phyloP scores from a whole-genome alignment of 2,113 vertebrate genomes.

The Colossoma macropomum region DNA sequence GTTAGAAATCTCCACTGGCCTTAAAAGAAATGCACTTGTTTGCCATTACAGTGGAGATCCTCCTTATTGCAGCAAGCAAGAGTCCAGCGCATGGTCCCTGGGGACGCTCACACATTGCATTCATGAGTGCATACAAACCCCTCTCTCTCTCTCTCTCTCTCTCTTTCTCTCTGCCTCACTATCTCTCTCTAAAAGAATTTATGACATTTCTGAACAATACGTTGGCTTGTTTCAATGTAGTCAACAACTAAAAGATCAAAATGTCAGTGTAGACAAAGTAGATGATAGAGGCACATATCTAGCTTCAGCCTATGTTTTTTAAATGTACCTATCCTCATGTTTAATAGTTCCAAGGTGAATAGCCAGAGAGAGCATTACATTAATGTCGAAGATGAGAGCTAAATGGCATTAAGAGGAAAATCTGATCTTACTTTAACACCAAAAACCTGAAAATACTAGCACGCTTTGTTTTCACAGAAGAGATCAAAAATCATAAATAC shows the following conservation, averaged over 20 bases:
- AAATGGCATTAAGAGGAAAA: not conserved
- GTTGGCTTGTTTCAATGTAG: not conserved
- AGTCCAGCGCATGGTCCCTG: constrained; percentile 62
- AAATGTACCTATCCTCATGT: not conserved
- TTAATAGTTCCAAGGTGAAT: not conserved
- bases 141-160: not conserved
- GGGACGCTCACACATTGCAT: constrained; percentile 50
- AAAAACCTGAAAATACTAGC: constrained; percentile 56
- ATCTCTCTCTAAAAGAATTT: constrained; percentile 49
- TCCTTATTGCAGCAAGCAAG: constrained; percentile 59
- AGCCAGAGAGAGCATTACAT: not conserved
- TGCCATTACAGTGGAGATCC: constrained; percentile 77
- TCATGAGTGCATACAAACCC: constrained; percentile 29
- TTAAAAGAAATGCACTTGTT: constrained; percentile 81
- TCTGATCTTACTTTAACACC: constrained; percentile 49
- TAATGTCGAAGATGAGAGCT: no score
- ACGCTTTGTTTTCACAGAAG: constrained; percentile 64
- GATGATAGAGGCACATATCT: not conserved
- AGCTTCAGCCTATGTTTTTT: not conserved
- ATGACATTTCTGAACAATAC: constrained; percentile 44
- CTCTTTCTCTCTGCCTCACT: not conserved
- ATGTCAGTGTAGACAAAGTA: not conserved
- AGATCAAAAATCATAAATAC: constrained; percentile 74
- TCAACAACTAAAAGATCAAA: constrained; percentile 11
- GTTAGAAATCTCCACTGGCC: constrained; percentile 83